Percentiles rank a stretch among this genome's conserved stretches.
phyloP scores from a whole-genome alignment of 1,140 invertebrate species.

The Teleopsis dalmanni region DNA sequence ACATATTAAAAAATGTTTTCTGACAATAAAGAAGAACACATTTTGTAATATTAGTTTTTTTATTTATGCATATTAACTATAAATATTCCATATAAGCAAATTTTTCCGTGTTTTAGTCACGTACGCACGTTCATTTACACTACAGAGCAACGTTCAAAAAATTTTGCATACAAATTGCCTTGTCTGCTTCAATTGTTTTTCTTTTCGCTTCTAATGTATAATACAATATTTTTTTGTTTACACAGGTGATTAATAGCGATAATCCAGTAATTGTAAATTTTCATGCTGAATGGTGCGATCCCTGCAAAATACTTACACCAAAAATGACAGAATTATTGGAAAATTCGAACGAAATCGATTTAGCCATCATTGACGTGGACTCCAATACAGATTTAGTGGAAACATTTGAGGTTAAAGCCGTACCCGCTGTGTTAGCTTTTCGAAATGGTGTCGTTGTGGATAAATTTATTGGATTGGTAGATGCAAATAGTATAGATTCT shows the following conservation, averaged over 20 bases:
- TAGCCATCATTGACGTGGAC: conserved; percentile 91
- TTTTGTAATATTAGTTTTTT: no score
- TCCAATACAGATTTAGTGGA: conserved; percentile 70
- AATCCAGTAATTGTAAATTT: conserved; percentile 80
- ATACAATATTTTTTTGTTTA: conserved; percentile 1
- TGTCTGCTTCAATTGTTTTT: background rate
- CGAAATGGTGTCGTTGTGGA: conserved; percentile 82
- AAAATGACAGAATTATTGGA: conserved; percentile 77
- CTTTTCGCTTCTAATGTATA: no score
- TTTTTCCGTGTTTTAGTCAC: no score
- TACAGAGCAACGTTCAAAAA: background rate
- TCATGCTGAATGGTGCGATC: conserved; percentile 90
- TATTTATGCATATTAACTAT: no score
- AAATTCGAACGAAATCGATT: conserved; percentile 66
- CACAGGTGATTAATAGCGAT: conserved; percentile 69
- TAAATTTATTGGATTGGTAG: conserved; percentile 85
- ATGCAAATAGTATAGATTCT: conserved; percentile 73
- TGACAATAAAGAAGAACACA: no score
- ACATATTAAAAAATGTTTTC: no score
- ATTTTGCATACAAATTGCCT: background rate
- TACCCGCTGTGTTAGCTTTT: conserved; percentile 84
- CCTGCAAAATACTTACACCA: conserved; percentile 89
- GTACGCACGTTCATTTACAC: no score
- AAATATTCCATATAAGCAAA: no score
- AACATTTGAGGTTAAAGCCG: conserved; percentile 79